Conservation (phyloP, 2,888 invertebrate genomes). For the Clitarchus hookeri region DNA sequence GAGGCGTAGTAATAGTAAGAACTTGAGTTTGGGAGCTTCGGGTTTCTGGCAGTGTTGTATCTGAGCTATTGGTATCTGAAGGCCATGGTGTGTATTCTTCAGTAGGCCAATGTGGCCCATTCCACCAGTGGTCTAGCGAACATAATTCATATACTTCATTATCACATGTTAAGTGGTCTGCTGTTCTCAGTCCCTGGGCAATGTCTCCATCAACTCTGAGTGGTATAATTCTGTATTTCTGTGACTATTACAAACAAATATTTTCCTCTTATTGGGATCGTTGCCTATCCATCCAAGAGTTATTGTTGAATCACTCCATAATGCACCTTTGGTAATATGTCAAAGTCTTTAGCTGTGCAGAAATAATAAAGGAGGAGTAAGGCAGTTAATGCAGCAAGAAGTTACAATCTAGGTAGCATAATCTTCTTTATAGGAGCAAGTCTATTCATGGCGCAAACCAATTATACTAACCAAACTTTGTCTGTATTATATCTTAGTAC, state of each 20-base stretch:
- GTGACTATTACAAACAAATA: neutral
- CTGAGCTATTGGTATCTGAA: neutral
- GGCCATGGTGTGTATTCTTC: no score
- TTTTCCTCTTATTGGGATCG: constrained; percentile 16
- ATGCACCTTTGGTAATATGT: neutral
- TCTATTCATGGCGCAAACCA: neutral
- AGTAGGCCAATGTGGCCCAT: no score
- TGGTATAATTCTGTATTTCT: no score
- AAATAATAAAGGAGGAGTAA: neutral
- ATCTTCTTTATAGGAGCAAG: constrained; percentile 17
- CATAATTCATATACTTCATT: no score
- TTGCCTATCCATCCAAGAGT: constrained; percentile 20
- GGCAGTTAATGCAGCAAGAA: neutral
- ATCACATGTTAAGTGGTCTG: no score
- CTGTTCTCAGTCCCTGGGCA: no score
- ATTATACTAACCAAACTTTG: no score
- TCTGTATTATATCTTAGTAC: no score
- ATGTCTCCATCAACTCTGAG: no score
- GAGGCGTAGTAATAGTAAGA: no score
- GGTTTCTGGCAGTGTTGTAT: neutral
- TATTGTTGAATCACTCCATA: constrained; percentile 5
- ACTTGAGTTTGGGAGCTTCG: no score
- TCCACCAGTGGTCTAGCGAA: no score
- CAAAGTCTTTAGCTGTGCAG: neutral
- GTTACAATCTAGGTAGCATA: neutral